Evolutionary conservation across 2,113 vertebrate genomes (phyloP).

Genomic region (Ceratotherium simum): DNA sequence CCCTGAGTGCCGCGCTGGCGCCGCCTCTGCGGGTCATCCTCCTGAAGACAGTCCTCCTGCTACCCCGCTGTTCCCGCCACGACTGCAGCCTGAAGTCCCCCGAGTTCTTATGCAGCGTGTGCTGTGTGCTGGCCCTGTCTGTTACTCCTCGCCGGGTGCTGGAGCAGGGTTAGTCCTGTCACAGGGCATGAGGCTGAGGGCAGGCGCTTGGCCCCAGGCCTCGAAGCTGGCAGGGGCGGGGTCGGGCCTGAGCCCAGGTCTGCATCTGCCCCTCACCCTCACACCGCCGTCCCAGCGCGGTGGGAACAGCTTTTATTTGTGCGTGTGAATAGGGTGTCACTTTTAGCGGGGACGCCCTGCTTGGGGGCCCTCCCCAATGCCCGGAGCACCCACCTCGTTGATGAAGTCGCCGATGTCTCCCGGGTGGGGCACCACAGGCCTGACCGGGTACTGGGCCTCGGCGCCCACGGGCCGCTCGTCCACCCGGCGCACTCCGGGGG

Average conservation of each 20-base stretch:
- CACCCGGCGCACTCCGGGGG: slow-evolving; percentile 94
- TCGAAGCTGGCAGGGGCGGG: neutral
- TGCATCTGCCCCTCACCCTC: neutral
- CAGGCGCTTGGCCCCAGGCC: neutral
- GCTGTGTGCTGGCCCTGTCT: rapidly evolving
- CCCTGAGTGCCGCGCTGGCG: too few species aligned
- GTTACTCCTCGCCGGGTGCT: too few species aligned
- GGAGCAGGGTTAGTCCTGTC: too few species aligned
- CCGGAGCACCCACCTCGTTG: slow-evolving; percentile 91
- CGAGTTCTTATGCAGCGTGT: too few species aligned
- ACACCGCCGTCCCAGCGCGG: rapidly evolving
- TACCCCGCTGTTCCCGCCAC: too few species aligned
- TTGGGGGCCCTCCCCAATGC: rapidly evolving
- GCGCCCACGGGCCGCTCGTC: slow-evolving; percentile 97
- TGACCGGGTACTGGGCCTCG: slow-evolving; percentile 96
- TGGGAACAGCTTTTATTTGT: rapidly evolving
- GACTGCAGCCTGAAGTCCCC: neutral
- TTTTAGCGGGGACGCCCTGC: neutral
- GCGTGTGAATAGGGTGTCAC: rapidly evolving
- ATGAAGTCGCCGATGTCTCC: slow-evolving; percentile 99
- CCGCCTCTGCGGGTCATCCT: too few species aligned
- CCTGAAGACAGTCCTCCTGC: too few species aligned
- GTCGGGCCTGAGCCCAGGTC: neutral
- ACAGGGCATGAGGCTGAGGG: neutral
- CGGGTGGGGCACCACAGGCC: slow-evolving; percentile 95